These are phyloP conservation scores for Setipinna tenuifilis DNA, from an alignment of 2,797 vertebrate genomes.

Conservation along the genomic window DNA sequence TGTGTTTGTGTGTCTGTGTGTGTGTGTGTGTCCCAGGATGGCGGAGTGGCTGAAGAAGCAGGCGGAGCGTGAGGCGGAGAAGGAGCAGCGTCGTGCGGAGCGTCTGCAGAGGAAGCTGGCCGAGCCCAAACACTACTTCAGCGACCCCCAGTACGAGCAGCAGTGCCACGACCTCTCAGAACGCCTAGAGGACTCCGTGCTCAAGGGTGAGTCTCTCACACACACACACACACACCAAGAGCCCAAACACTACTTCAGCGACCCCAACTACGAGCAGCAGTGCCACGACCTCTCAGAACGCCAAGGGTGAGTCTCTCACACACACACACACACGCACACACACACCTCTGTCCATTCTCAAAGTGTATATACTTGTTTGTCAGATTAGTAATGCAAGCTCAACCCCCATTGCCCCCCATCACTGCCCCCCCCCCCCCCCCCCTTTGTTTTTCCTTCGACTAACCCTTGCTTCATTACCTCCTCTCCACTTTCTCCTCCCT, in stretches of 20 bases:
- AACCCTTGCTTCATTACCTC: no score
- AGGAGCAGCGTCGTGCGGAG: conserved; percentile 87
- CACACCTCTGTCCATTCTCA: not conserved
- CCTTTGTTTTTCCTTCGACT: no score
- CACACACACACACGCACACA: no score
- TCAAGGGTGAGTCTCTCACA: conserved; percentile 79
- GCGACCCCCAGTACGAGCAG: conserved; percentile 80
- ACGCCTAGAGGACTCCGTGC: conserved; percentile 90
- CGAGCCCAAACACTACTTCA: conserved; percentile 85
- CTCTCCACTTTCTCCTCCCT: no score
- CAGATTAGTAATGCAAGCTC: no score
- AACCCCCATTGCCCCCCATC: no score
- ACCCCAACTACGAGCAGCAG: conserved; percentile 83
- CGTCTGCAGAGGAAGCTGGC: conserved; percentile 86
- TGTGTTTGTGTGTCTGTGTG: no score
- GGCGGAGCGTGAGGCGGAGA: conserved; percentile 88
- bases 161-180: conserved; percentile 91
- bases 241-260: conserved; percentile 72
- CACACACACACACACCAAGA: not conserved
- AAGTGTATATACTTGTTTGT: not conserved
- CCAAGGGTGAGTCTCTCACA: no score
- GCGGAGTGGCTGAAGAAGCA: conserved; percentile 95
- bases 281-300: conserved; percentile 89
- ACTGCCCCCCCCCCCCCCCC: no score
- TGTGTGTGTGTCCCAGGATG: conserved; percentile 79